phyloP scores from a whole-genome alignment of 2,888 invertebrate species.

The Pseudococcus longispinus region DNA sequence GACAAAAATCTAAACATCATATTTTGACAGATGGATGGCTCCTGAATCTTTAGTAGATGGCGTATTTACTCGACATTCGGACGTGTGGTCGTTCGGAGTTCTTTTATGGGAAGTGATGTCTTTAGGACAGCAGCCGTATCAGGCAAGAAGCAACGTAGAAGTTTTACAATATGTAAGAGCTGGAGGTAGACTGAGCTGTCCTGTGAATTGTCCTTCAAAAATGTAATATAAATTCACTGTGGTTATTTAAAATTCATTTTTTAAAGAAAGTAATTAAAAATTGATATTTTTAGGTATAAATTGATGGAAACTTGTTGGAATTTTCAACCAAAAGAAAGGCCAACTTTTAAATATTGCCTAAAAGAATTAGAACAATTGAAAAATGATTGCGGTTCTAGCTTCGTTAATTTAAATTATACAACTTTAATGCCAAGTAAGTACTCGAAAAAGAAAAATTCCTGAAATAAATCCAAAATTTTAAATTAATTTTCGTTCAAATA shows the following conservation, averaged over 20 bases:
- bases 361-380: conserved; percentile 67
- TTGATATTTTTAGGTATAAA: conserved; percentile 71
- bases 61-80: conserved; percentile 94
- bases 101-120: conserved; percentile 97
- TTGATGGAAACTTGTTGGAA: conserved; percentile 91
- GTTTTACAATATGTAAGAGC: conserved; percentile 88
- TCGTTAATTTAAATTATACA: conserved; percentile 32
- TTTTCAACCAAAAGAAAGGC: conserved; percentile 80
- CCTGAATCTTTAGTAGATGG: conserved; percentile 96
- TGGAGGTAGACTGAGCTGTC: conserved; percentile 84
- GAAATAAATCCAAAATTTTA: neutral
- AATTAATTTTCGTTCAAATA: neutral
- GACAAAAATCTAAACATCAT: neutral
- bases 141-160: conserved; percentile 88
- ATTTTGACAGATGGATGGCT: conserved; percentile 81
- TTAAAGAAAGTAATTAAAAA: neutral
- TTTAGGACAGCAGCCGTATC: conserved; percentile 95
- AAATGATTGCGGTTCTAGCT: conserved; percentile 61
- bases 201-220: conserved; percentile 82
- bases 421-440: neutral
- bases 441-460: neutral
- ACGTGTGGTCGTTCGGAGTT: conserved; percentile 95
- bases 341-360: conserved; percentile 84
- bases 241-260: neutral
- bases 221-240: conserved; percentile 67